Conservation (phyloP, 1,140 invertebrate genomes). For the Melitaea cinxia region DNA sequence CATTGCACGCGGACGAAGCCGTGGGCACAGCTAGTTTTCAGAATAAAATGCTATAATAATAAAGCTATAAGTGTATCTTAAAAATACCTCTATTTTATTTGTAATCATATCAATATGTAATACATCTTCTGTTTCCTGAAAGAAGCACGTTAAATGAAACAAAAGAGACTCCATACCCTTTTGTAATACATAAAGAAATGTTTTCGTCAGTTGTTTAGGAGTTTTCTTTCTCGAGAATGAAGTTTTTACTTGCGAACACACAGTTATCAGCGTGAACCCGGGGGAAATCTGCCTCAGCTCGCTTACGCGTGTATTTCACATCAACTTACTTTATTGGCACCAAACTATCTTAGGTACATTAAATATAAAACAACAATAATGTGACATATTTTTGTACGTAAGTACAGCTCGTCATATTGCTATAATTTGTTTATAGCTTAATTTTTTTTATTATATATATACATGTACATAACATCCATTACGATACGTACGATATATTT, state of each 20-base stretch:
- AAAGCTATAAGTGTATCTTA: no score
- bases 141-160: neutral
- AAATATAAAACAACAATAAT: neutral
- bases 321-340: constrained; percentile 11
- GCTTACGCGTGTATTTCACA: constrained; percentile 31
- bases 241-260: constrained; percentile 28
- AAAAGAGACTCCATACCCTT: neutral
- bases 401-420: no score
- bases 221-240: constrained; percentile 21
- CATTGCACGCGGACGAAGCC: no score
- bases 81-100: no score
- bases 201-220: constrained; percentile 11
- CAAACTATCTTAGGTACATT: constrained; percentile 1
- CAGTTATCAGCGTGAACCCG: constrained; percentile 30
- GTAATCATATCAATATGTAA: neutral
- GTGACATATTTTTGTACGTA: no score
- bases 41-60: no score
- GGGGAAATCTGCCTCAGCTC: constrained; percentile 30
- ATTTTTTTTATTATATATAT: no score
- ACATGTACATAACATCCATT: no score
- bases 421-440: no score
- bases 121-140: neutral
- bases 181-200: constrained; percentile 4
- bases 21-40: no score
- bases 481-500: no score